A percentile compares a stretch with the other conserved stretches of the same genome.
phyloP scores from a whole-genome alignment of 30 jellyfish, hydroid and myxozoan genomes.

The Hydra vulgaris region DNA sequence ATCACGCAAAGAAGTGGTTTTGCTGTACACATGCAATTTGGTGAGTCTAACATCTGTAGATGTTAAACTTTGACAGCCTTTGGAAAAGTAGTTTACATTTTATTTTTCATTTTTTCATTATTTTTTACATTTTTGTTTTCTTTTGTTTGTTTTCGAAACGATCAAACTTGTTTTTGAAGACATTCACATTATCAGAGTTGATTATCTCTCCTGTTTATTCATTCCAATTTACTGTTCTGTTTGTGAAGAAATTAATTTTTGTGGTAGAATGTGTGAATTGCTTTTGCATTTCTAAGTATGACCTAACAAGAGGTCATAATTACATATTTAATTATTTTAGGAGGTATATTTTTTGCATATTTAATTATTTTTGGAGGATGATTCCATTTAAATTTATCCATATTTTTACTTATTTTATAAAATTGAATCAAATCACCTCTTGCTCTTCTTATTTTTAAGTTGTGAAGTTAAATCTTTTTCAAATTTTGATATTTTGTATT shows the following conservation, averaged over 20 bases:
- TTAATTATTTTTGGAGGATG: not conserved
- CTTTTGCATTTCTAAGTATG: not conserved
- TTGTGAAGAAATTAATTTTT: not conserved
- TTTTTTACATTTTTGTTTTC: not conserved
- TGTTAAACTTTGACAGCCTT: not conserved
- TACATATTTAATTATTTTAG: not conserved
- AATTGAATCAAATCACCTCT: not conserved
- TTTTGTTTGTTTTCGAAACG: not conserved
- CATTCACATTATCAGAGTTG: not conserved
- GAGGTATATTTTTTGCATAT: too few species aligned
- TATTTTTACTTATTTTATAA: not conserved
- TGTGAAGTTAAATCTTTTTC: not conserved
- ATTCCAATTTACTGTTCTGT: not conserved
- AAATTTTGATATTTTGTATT: not conserved
- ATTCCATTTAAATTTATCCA: not conserved
- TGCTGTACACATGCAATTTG: not conserved
- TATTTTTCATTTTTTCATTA: not conserved
- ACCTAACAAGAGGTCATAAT: not conserved
- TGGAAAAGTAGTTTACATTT: not conserved
- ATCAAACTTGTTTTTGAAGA: not conserved
- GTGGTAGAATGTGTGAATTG: not conserved
- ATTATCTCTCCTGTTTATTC: not conserved
- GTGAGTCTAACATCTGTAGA: not conserved
- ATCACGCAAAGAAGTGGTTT: too few species aligned
- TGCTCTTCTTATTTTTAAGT: not conserved